A percentile compares a stretch with the other conserved stretches of the same genome.
These are phyloP conservation scores for Prunella himalayana DNA, from an alignment of 2,113 vertebrate genomes.

Conservation along the genomic window DNA sequence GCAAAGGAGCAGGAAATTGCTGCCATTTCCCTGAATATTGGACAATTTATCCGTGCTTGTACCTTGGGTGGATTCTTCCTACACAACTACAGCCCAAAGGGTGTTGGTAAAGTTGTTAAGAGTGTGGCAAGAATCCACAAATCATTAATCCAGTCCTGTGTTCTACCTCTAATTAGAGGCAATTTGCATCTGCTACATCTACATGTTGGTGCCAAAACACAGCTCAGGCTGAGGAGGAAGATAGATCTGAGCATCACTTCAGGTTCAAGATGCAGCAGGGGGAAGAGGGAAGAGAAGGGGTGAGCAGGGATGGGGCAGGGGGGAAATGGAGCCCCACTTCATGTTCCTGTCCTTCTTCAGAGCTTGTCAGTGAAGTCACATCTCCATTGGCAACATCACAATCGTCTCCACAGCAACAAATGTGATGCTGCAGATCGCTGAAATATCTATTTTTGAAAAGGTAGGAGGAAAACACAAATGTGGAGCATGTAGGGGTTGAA, in stretches of 20 bases:
- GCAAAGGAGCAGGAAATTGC: background rate
- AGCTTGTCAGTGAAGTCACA: background rate
- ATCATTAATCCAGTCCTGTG: background rate
- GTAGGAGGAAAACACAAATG: slow-evolving; percentile 54
- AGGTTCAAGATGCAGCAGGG: background rate
- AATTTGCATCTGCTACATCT: background rate
- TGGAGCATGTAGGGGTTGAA: slow-evolving; percentile 35
- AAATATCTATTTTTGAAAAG: slow-evolving; percentile 56
- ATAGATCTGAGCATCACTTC: background rate
- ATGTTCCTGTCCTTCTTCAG: background rate
- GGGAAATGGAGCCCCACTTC: background rate
- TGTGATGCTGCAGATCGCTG: slow-evolving; percentile 1
- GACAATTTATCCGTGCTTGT: background rate
- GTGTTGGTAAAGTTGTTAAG: background rate
- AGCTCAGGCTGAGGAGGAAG: background rate
- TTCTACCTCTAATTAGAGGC: background rate
- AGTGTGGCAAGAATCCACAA: background rate
- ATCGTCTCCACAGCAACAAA: slow-evolving; percentile 49
- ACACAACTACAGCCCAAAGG: background rate
- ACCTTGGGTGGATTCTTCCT: background rate
- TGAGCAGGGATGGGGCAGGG: background rate
- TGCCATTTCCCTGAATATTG: background rate
- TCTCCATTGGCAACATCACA: slow-evolving; percentile 58
- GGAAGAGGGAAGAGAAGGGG: background rate
- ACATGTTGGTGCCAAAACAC: background rate